These are phyloP conservation scores for Drosophila ironensis DNA, from an alignment of 1,140 invertebrate species.

Conservation along the genomic window DNA sequence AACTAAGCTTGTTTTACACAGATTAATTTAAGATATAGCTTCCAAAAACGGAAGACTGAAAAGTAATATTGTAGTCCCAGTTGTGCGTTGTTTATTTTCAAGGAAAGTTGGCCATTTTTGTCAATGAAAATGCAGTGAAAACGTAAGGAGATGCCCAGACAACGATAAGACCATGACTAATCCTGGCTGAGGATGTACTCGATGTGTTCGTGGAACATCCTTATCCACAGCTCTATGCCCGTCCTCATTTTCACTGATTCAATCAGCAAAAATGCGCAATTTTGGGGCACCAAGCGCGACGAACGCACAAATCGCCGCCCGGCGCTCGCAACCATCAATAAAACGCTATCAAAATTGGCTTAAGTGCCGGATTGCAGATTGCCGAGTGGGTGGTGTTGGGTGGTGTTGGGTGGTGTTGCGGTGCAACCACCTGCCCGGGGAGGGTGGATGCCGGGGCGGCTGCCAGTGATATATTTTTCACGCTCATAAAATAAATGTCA, in stretches of 20 bases:
- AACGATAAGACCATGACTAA: background rate
- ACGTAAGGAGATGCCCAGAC: too few relatives aligned
- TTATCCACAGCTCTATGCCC: too few relatives aligned
- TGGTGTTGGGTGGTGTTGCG: background rate
- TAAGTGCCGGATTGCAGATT: constrained; percentile 44
- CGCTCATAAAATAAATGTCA: constrained; percentile 80
- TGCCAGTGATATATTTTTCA: constrained; percentile 67
- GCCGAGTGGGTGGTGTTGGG: constrained; percentile 4
- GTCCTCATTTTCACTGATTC: too few relatives aligned
- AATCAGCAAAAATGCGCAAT: constrained; percentile 34
- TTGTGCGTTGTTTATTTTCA: too few relatives aligned
- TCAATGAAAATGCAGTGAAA: too few relatives aligned
- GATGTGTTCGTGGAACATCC: background rate
- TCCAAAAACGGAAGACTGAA: too few relatives aligned
- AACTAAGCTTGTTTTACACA: too few relatives aligned
- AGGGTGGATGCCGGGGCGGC: background rate
- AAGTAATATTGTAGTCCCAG: too few relatives aligned
- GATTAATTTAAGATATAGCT: too few relatives aligned
- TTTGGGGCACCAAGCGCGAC: constrained; percentile 34
- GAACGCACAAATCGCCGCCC: constrained; percentile 42
- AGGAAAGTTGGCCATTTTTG: too few relatives aligned
- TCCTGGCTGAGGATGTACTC: background rate
- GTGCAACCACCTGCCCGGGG: constrained; percentile 45
- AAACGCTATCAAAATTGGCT: constrained; percentile 70
- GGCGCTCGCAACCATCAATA: constrained; percentile 68